Base-by-base conservation (phyloP, 2,888 invertebrate genomes). In the Onchidella celtica region DNA sequence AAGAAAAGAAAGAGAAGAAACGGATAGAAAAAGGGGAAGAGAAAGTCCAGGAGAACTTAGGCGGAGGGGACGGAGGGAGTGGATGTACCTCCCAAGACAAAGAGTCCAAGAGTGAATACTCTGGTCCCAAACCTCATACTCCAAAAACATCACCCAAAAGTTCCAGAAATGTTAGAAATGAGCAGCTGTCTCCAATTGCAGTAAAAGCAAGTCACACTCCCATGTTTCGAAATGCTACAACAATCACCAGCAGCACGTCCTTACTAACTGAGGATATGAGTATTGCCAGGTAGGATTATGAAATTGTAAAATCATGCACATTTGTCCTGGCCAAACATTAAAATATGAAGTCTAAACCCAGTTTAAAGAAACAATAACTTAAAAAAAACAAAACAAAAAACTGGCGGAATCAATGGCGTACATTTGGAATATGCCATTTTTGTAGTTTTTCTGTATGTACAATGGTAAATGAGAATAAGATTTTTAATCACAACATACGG, bases 231-330 rank as follows among this genome's bases (percentile, higher is more conserved):
- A 69, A 78, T 59, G 68, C 34, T 1, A 63, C 78, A 0, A 78
- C 78, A 0, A 78, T 36, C 38, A 78, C 78, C 59, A 78, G 78
- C 38, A 69, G 61, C 59, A 78, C 69, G 24, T 17, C 76, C 2
- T 21, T 63, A 34, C 55, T 66, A n/a, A 66, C 78, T 21, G 69
- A 78, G 9, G 78, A 61, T 1, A 24, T 21, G 1, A 27, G 27
- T 57, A 3, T 29, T 59, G 57, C 40, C 21, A 72, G 72, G 72
- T 72, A 32, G 24, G n/a, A 9, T 70, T 4, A 29, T 55, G 34
- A 27, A 3, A 1, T 11, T 3, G 34, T 68, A 4, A 61, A 14
- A n/a, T n/a, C n/a, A n/a, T n/a, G n/a, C n/a, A n/a, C n/a, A 47
- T 47, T 47, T 11, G 47, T 47, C 17, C 17, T 47, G 47, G 47